These are phyloP conservation scores for Squalus acanthias DNA, from an alignment of 2,797 vertebrate species.

Conservation along the genomic window DNA sequence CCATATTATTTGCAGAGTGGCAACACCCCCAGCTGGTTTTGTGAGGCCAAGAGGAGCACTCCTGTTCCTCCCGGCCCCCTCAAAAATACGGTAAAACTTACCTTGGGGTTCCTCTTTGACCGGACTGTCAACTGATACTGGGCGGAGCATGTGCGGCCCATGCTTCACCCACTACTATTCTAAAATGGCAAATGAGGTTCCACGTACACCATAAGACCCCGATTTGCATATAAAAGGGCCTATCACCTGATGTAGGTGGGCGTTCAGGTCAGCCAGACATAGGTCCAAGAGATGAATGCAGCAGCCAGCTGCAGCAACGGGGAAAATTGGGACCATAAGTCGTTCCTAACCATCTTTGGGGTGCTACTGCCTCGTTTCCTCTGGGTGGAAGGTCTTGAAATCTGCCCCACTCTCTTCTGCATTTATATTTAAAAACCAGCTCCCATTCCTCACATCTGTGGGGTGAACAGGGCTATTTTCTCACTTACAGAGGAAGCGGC, in stretches of 20 bases:
- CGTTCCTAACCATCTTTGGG: background rate
- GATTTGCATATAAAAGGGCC: background rate
- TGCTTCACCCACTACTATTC: background rate
- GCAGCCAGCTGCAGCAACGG: background rate
- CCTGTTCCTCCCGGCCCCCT: no score
- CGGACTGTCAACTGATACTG: no score
- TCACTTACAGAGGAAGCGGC: no score
- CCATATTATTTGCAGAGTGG: no score
- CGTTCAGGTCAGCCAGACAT: background rate
- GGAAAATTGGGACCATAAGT: background rate
- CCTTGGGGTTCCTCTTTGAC: no score
- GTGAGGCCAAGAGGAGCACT: no score
- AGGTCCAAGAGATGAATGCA: background rate
- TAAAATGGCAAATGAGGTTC: background rate
- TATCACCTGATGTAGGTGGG: background rate
- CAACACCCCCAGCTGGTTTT: no score
- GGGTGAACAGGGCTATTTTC: background rate
- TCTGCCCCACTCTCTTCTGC: background rate
- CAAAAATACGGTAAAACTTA: no score
- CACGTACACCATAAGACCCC: background rate
- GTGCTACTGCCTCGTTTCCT: background rate
- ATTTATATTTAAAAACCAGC: background rate
- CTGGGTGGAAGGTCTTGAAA: background rate
- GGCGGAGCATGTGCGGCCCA: no score
- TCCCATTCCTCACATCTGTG: background rate